Percentiles rank a stretch among this genome's conserved stretches.
These are phyloP conservation scores for Tiliacea citrago DNA, from an alignment of 2,888 invertebrate genomes.

Conservation along the genomic window DNA sequence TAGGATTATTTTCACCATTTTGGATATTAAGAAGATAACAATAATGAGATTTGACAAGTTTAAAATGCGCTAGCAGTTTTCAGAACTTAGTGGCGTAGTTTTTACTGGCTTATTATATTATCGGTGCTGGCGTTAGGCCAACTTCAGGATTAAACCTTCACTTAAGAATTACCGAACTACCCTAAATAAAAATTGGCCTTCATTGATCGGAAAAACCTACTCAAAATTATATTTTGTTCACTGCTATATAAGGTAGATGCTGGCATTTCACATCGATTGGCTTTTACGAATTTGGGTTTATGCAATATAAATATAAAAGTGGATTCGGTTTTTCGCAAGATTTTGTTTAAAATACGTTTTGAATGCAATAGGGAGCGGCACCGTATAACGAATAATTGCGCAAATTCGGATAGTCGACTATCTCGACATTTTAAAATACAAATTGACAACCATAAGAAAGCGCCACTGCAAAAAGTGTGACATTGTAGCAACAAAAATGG, in stretches of 20 bases:
- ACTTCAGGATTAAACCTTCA: neutral
- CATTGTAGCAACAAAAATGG: too few relatives aligned
- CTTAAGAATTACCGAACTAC: neutral
- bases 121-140: neutral
- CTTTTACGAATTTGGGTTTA: slow-evolving; percentile 1
- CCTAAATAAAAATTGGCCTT: slow-evolving; percentile 1
- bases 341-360: slow-evolving; percentile 9
- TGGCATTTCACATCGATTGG: slow-evolving; percentile 3
- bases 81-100: neutral
- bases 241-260: neutral
- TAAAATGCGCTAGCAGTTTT: neutral
- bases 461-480: too few relatives aligned
- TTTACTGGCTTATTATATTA: too few relatives aligned
- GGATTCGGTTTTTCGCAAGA: neutral
- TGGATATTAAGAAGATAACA: neutral
- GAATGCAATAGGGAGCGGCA: neutral
- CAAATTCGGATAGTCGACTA: too few relatives aligned
- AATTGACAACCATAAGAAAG: neutral
- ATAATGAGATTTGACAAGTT: neutral
- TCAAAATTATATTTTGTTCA: slow-evolving; percentile 11
- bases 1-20: neutral
- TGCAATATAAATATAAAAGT: neutral
- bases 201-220: neutral
- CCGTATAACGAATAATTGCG: too few relatives aligned
- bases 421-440: too few relatives aligned